Conservation (phyloP, 2,888 invertebrate genomes). For the Apodemia mormo region DNA sequence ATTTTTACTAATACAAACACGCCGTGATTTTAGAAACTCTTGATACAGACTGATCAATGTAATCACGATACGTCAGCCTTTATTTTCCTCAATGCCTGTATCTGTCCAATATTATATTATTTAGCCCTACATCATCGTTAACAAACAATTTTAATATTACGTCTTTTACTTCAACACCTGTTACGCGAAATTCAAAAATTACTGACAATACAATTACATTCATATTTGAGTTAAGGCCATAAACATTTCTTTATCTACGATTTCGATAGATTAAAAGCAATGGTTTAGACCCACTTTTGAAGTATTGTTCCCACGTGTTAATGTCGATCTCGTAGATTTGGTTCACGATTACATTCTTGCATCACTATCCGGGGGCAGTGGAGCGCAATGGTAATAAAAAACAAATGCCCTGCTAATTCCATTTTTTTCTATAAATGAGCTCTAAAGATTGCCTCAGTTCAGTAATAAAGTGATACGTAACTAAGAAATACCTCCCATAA, state of each 20-base stretch:
- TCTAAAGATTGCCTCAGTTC: slow-evolving; percentile 5
- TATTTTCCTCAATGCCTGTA: neutral
- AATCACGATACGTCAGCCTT: neutral
- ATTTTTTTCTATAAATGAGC: slow-evolving; percentile 10
- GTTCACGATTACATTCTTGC: slow-evolving; percentile 9
- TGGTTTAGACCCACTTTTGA: slow-evolving; percentile 7
- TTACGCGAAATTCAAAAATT: slow-evolving; percentile 1
- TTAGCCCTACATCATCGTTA: neutral
- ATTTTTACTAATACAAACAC: neutral
- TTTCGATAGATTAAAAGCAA: slow-evolving; percentile 9
- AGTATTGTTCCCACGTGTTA: slow-evolving; percentile 11
- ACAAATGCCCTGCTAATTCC: slow-evolving; percentile 1
- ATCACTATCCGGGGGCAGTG: slow-evolving; percentile 2
- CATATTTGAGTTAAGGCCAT: neutral
- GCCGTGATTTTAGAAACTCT: neutral
- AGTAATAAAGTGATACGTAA: neutral
- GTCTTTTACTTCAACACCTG: neutral
- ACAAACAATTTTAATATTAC: neutral
- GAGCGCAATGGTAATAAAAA: neutral
- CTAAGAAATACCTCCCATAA: neutral
- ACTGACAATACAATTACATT: neutral
- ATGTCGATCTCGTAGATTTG: slow-evolving; percentile 11
- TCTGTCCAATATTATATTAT: too few species aligned
- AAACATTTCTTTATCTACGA: neutral
- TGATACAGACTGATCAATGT: neutral